phyloP scores from a whole-genome alignment of 1,140 invertebrate genomes.

The Chrysomallon squamiferum region DNA sequence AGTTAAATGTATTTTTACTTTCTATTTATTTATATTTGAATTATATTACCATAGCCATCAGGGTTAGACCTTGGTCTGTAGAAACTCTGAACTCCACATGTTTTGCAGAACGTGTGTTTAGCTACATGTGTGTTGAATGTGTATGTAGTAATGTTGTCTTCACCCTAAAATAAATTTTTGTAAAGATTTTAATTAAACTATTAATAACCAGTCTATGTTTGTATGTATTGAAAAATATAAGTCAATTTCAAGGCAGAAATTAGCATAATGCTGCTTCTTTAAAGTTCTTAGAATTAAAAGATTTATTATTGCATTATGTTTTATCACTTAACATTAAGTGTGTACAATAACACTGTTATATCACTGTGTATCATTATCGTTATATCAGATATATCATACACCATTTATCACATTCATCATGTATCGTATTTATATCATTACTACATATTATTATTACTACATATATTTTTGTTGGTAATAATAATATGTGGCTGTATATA shows the following conservation, averaged over 20 bases:
- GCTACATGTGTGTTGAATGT: slow-evolving; percentile 67
- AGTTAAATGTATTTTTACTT: too few relatives aligned
- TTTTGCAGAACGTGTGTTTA: slow-evolving; percentile 68
- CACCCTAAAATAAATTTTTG: slow-evolving; percentile 53
- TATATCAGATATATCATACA: too few relatives aligned
- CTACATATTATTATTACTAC: too few relatives aligned
- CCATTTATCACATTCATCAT: too few relatives aligned
- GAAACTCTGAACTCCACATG: slow-evolving; percentile 68
- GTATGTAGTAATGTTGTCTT: slow-evolving; percentile 65
- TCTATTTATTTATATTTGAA: too few relatives aligned
- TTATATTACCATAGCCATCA: slow-evolving; percentile 63
- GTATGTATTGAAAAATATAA: neutral
- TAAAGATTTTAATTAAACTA: neutral
- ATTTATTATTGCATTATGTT: neutral
- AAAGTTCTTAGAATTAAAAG: neutral
- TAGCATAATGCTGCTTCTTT: neutral
- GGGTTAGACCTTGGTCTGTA: slow-evolving; percentile 68
- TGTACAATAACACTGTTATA: too few relatives aligned
- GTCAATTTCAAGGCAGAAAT: neutral
- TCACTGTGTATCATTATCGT: too few relatives aligned
- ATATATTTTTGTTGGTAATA: too few relatives aligned
- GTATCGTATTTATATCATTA: too few relatives aligned
- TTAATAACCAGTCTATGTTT: neutral
- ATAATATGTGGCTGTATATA: too few relatives aligned
- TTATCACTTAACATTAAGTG: too few relatives aligned